Percentiles rank a stretch among this genome's conserved stretches.
Conservation (phyloP, 1,140 invertebrate genomes). For the Anagrus nilaparvatae region DNA sequence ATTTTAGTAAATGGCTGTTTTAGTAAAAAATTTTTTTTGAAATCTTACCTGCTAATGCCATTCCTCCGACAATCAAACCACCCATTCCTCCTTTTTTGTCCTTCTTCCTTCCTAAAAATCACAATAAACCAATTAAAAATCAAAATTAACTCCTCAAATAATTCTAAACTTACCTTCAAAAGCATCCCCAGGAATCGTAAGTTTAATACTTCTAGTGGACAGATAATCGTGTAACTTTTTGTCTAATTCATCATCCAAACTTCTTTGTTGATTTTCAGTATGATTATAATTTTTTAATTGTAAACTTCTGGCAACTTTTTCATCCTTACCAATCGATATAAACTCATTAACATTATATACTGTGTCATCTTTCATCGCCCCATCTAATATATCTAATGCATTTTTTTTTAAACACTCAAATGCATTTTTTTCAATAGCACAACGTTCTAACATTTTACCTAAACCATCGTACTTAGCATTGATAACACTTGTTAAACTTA, state of each 20-base stretch:
- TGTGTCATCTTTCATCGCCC: conserved; percentile 44
- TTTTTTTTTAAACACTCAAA: conserved; percentile 47
- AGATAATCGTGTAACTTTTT: conserved; percentile 36
- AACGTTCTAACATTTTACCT: conserved; percentile 33
- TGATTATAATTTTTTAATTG: conserved; percentile 19
- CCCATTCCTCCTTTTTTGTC: conserved; percentile 40
- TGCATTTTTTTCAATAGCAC: conserved; percentile 33
- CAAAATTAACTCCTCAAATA: neutral
- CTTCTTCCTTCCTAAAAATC: conserved; percentile 39
- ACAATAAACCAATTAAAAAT: conserved; percentile 2
- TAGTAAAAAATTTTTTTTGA: neutral
- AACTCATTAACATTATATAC: conserved; percentile 47
- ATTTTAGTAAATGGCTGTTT: neutral
- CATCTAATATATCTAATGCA: conserved; percentile 44
- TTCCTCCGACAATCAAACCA: conserved; percentile 49
- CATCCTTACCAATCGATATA: conserved; percentile 44
- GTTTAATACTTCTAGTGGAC: conserved; percentile 33
- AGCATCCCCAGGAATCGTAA: conserved; percentile 38
- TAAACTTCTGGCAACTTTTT: conserved; percentile 11
- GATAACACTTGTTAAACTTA: too few relatives aligned
- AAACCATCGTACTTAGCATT: conserved; percentile 24
- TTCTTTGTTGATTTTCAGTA: conserved; percentile 21
- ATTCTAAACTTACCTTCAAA: conserved; percentile 32
- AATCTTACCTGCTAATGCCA: conserved; percentile 49
- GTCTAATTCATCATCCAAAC: conserved; percentile 33